Percentiles rank a stretch among this genome's conserved stretches.
Conservation (phyloP, 2,888 invertebrate genomes). For the Cacoxenus indagator region DNA sequence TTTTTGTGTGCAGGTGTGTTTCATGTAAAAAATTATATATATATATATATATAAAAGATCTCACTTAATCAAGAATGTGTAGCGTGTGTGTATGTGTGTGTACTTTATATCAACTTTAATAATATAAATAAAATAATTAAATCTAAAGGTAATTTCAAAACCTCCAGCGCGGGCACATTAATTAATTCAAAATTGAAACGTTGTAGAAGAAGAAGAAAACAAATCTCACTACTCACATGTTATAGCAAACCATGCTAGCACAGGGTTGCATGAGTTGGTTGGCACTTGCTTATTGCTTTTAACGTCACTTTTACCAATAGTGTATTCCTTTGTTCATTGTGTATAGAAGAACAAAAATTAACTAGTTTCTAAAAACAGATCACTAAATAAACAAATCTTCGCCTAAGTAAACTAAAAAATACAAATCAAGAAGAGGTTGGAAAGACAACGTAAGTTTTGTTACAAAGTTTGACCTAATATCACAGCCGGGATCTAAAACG, state of each 20-base stretch:
- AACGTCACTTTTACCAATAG: no score
- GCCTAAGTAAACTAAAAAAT: slow-evolving; percentile 15
- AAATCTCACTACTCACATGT: neutral
- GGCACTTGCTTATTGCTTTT: no score
- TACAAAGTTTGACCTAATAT: slow-evolving; percentile 62
- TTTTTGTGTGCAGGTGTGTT: slow-evolving; percentile 47
- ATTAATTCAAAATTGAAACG: neutral
- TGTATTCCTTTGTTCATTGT: no score
- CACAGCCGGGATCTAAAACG: slow-evolving; percentile 71
- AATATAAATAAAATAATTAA: slow-evolving; percentile 25
- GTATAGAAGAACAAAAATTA: no score
- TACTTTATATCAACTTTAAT: slow-evolving; percentile 27
- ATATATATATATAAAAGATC: slow-evolving; percentile 51
- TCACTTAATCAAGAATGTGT: slow-evolving; percentile 58
- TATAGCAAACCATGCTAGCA: no score
- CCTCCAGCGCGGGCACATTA: slow-evolving; percentile 35
- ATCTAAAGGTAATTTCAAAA: slow-evolving; percentile 36
- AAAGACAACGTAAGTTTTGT: neutral
- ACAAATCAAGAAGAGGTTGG: slow-evolving; percentile 46
- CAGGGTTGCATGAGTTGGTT: no score
- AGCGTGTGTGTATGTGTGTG: slow-evolving; percentile 36
- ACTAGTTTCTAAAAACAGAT: no score
- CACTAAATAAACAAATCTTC: slow-evolving; percentile 33
- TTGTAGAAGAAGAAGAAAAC: neutral
- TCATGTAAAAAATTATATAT: slow-evolving; percentile 38